These are phyloP conservation scores for Tachystola acroxantha DNA, from an alignment of 2,888 invertebrate species.

Conservation along the genomic window DNA sequence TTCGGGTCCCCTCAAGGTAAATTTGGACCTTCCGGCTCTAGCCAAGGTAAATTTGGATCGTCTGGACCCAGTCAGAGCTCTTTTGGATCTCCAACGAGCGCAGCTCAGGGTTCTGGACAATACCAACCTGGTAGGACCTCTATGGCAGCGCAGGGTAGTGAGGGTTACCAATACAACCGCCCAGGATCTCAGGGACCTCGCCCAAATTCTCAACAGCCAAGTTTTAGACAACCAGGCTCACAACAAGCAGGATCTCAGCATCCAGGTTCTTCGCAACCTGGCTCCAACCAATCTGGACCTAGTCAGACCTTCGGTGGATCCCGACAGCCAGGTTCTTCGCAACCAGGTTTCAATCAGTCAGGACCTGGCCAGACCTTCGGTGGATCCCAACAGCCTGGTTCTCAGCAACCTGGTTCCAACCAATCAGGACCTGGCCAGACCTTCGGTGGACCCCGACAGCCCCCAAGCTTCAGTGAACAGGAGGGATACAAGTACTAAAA, in stretches of 20 bases:
- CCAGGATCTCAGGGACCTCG: conserved; percentile 16
- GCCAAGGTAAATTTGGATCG: conserved; percentile 1
- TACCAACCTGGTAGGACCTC: conserved; percentile 14
- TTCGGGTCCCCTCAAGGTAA: conserved; percentile 13
- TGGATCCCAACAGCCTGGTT: conserved; percentile 17
- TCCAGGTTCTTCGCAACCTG: background rate
- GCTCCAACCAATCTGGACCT: conserved; percentile 11
- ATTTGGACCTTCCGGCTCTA: conserved; percentile 12
- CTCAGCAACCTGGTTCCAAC: conserved; percentile 11
- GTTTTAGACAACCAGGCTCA: background rate
- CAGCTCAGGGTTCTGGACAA: conserved; percentile 7
- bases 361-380: conserved; percentile 37
- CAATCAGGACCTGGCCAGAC: conserved; percentile 24
- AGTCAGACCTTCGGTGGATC: background rate
- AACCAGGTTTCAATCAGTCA: background rate
- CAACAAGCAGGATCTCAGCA: background rate
- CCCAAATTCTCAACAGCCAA: conserved; percentile 7
- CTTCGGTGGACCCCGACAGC: conserved; percentile 60
- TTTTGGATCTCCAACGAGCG: background rate
- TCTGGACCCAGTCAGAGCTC: conserved; percentile 5
- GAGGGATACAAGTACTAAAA: conserved; percentile 68
- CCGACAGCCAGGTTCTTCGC: background rate
- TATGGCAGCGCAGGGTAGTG: conserved; percentile 18
- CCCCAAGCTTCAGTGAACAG: conserved; percentile 60
- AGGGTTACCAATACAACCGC: conserved; percentile 31